Conservation (phyloP, 1,140 invertebrate species). For the Meloidogyne floridensis region DNA sequence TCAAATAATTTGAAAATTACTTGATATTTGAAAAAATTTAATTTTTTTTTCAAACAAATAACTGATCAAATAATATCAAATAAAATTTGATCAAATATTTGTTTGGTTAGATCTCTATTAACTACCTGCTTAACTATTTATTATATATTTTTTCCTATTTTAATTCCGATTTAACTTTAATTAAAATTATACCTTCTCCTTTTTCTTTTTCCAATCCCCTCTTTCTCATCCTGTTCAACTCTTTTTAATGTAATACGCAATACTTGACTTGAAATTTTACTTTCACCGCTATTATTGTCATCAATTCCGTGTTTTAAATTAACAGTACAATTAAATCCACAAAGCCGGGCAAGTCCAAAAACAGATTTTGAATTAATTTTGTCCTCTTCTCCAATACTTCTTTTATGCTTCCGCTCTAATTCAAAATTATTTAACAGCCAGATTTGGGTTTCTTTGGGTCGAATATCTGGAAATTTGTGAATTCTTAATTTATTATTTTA, state of each 20-base stretch:
- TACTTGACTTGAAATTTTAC: slow-evolving; percentile 19
- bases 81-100: too few relatives aligned
- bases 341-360: slow-evolving; percentile 48
- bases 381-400: neutral
- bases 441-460: slow-evolving; percentile 38
- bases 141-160: too few relatives aligned
- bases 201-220: neutral
- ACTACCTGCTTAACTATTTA: too few relatives aligned
- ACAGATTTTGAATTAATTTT: slow-evolving; percentile 22
- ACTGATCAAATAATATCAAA: too few relatives aligned
- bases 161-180: slow-evolving; percentile 9
- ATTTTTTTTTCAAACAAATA: too few relatives aligned
- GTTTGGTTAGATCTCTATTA: too few relatives aligned
- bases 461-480: slow-evolving; percentile 18
- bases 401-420: slow-evolving; percentile 25
- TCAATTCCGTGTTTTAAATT: slow-evolving; percentile 37
- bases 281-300: slow-evolving; percentile 13
- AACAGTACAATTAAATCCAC: slow-evolving; percentile 50
- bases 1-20: too few relatives aligned
- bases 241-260: slow-evolving; percentile 22
- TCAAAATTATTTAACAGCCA: slow-evolving; percentile 45
- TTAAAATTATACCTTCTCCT: neutral
- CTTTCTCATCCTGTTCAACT: neutral
- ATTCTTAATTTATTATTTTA: neutral
- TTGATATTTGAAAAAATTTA: too few relatives aligned